Conservation (phyloP, 2,113 vertebrate species). For the Pollimyrus isidori region DNA sequence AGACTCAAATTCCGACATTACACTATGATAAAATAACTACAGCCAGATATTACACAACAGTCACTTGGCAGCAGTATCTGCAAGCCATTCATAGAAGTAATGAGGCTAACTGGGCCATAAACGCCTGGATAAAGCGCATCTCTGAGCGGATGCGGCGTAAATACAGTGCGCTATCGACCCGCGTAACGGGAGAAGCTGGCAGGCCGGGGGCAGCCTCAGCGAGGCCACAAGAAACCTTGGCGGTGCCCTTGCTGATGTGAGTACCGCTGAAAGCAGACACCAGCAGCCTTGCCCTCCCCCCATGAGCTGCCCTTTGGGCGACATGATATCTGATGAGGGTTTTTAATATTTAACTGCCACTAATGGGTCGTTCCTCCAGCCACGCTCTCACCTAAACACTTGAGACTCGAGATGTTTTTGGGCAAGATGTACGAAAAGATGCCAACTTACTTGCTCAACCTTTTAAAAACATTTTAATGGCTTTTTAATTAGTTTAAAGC, state of each 20-base stretch:
- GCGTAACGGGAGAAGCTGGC: slow-evolving; percentile 29
- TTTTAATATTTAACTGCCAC: slow-evolving; percentile 49
- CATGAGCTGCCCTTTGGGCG: slow-evolving; percentile 12
- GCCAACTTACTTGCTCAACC: not conserved
- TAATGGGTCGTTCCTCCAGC: slow-evolving; percentile 38
- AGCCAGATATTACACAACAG: not conserved
- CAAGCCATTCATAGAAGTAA: not conserved
- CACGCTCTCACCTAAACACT: slow-evolving; percentile 9
- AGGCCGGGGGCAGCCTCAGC: slow-evolving; percentile 11
- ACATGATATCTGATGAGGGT: slow-evolving; percentile 33
- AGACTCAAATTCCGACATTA: not conserved
- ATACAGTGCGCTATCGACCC: slow-evolving; percentile 34
- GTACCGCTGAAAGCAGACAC: slow-evolving; percentile 34
- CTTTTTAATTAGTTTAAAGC: not conserved
- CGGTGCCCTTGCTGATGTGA: slow-evolving; percentile 53
- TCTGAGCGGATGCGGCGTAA: not conserved
- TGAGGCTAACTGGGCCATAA: not conserved
- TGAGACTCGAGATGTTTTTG: slow-evolving; percentile 21
- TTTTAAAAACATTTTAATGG: not conserved
- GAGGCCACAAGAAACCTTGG: slow-evolving; percentile 25
- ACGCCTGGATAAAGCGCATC: not conserved
- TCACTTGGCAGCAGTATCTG: not conserved
- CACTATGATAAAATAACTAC: not conserved
- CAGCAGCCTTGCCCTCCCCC: slow-evolving; percentile 12
- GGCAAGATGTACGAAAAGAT: not conserved